These are phyloP conservation scores for Gallinago paraguaiae DNA, from an alignment of 2,113 vertebrate genomes.

Conservation along the genomic window DNA sequence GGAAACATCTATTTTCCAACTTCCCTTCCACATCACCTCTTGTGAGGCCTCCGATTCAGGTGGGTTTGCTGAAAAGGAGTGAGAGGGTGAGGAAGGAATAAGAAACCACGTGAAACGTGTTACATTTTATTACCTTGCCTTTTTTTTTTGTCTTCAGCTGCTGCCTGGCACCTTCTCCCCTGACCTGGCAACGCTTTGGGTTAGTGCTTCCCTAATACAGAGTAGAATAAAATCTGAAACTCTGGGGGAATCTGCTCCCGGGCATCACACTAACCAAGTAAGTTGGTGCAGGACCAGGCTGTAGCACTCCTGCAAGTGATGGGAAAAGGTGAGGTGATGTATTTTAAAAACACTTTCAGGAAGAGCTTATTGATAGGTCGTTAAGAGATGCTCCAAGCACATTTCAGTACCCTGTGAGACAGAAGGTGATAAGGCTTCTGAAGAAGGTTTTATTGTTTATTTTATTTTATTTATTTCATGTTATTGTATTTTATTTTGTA, in stretches of 20 bases:
- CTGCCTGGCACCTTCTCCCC: neutral
- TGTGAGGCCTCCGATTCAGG: neutral
- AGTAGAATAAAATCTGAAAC: neutral
- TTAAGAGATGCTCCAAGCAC: neutral
- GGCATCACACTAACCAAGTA: neutral
- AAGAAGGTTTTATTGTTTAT: neutral
- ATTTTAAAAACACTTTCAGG: neutral
- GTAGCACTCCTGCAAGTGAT: neutral
- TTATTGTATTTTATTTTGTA: no score
- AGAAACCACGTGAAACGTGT: neutral
- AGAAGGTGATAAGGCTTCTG: neutral
- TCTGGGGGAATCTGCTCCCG: neutral
- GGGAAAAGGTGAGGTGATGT: neutral
- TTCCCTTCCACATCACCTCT: neutral
- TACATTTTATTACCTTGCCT: neutral
- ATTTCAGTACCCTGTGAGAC: rapidly evolving
- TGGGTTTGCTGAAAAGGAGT: neutral
- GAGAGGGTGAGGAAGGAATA: neutral
- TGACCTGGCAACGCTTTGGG: neutral
- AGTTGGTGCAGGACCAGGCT: neutral
- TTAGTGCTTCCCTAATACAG: neutral
- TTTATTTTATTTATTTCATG: no score
- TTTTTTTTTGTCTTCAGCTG: neutral
- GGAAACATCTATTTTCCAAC: neutral
- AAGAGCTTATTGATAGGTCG: neutral